phyloP scores from a whole-genome alignment of 1,140 invertebrate genomes.

The Limonius californicus region DNA sequence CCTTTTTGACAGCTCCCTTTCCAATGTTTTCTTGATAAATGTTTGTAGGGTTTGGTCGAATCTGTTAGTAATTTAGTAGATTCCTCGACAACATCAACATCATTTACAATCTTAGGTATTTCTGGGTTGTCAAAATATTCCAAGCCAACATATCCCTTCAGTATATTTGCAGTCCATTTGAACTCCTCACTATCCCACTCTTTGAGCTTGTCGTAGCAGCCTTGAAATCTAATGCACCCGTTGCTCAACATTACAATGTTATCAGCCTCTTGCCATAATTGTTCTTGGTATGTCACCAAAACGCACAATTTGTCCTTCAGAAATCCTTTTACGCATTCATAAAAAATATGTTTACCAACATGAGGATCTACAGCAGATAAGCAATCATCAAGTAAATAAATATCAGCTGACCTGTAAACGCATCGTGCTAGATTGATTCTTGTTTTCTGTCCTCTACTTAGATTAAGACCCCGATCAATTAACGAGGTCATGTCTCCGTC shows the following conservation, averaged over 20 bases:
- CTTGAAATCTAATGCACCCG: conserved; percentile 48
- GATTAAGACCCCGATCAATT: conserved; percentile 72
- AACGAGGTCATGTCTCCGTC: conserved; percentile 76
- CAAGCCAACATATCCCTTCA: not conserved
- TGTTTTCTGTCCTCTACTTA: conserved; percentile 86
- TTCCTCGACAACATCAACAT: not conserved
- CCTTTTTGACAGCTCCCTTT: conserved; percentile 46
- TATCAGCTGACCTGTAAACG: conserved; percentile 72
- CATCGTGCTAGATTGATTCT: conserved; percentile 83
- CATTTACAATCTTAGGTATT: conserved; percentile 4
- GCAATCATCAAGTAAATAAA: conserved; percentile 80
- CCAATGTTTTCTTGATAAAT: conserved; percentile 34
- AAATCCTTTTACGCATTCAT: conserved; percentile 66
- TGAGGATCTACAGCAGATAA: conserved; percentile 78
- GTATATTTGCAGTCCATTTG: not conserved
- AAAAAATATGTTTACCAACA: conserved; percentile 76
- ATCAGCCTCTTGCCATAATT: conserved; percentile 75
- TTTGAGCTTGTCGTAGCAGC: conserved; percentile 45
- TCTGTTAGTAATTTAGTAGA: conserved; percentile 20
- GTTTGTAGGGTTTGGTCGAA: conserved; percentile 19
- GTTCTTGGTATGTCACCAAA: conserved; percentile 77
- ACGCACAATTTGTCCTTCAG: conserved; percentile 68
- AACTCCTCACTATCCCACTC: conserved; percentile 34
- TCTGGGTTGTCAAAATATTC: conserved; percentile 52
- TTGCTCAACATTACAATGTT: conserved; percentile 61